Base-by-base conservation (phyloP, 37 sponge, comb jelly and placozoan genomes). In the Spongilla lacustris region DNA sequence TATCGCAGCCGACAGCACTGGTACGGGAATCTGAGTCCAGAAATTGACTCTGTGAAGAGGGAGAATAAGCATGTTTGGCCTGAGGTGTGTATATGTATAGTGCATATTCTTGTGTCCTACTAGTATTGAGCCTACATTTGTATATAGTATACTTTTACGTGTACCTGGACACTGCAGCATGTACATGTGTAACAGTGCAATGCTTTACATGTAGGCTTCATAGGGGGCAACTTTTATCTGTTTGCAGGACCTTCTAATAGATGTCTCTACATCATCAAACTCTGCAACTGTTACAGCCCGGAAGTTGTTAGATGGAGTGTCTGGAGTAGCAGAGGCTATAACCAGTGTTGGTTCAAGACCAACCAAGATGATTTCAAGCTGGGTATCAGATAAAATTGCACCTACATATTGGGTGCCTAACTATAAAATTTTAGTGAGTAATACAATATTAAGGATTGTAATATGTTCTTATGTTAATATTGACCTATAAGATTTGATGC, bases 321-420 rank as follows among this genome's bases (percentile, higher is more conserved):
- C 75, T 66, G 86, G 69, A 33, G 82, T 93, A 36, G 89, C 92
- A 17, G 85, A 36, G 30, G 84, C 76, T 25, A 90, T 95, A 23
- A 73, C 90, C 23, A 84, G 79, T 74, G 88, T 85, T 66, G 83
- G 86, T 32, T 85, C 94, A 24, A 79, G 67, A 25, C 91, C 94
- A 17, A 83, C 96, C 0, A 84, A 85, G 73, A 82, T 69, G 71
- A 83, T 98, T 25, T 50, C 92, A 31, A 90, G 92, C 28, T 98
- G 98, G 96, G 66, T 96, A 34, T 78, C 90, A 25, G 96, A 95
- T 67, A 78, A 86, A 74, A 38, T 96, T 32, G 96, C 98, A 21
- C 98, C 98, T 4, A 33, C 87, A 1, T 98, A 98, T 84, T 98
- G 98, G 98, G 88, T 83, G 4, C 96, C 98, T 6, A 95, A 98